Percentiles rank a stretch among this genome's conserved stretches.
Conservation (phyloP, 2,888 invertebrate species). For the Andrena minutula region DNA sequence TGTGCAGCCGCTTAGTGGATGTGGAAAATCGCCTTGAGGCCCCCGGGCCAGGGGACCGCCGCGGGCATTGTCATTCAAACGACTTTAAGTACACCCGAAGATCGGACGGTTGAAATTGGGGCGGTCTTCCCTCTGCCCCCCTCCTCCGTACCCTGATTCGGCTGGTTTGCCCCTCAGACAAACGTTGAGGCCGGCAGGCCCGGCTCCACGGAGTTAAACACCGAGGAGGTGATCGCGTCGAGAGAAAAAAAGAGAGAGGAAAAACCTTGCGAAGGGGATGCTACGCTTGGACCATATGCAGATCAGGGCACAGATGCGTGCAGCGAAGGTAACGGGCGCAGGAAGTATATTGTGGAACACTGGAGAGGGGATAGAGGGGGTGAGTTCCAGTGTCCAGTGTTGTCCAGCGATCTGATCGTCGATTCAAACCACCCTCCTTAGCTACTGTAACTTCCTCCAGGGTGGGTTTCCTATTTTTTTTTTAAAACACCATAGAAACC, state of each 20-base stretch:
- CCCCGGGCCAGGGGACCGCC: conserved; percentile 46
- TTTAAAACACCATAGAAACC: too few relatives aligned
- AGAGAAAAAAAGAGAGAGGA: conserved; percentile 55
- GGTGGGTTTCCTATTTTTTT: background rate
- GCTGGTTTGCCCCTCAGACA: conserved; percentile 40
- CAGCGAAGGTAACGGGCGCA: conserved; percentile 55
- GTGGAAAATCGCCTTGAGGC: conserved; percentile 72
- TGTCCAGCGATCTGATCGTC: conserved; percentile 18
- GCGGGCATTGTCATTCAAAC: conserved; percentile 83
- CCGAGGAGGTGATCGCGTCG: conserved; percentile 48
- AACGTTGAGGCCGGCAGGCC: conserved; percentile 37
- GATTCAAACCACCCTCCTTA: conserved; percentile 7
- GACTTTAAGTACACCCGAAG: conserved; percentile 65
- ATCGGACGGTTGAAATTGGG: conserved; percentile 83
- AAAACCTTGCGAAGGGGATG: conserved; percentile 70
- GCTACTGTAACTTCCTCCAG: background rate
- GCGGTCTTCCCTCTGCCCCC: conserved; percentile 56
- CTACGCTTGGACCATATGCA: conserved; percentile 81
- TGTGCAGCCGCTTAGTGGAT: conserved; percentile 11
- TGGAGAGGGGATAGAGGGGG: background rate
- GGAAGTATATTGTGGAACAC: conserved; percentile 77
- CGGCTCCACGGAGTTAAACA: conserved; percentile 54
- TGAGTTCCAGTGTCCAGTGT: conserved; percentile 30
- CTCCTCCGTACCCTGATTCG: conserved; percentile 18
- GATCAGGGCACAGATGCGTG: conserved; percentile 82